These are phyloP conservation scores for Cosmia trapezina DNA, from an alignment of 2,888 invertebrate species.

Conservation along the genomic window DNA sequence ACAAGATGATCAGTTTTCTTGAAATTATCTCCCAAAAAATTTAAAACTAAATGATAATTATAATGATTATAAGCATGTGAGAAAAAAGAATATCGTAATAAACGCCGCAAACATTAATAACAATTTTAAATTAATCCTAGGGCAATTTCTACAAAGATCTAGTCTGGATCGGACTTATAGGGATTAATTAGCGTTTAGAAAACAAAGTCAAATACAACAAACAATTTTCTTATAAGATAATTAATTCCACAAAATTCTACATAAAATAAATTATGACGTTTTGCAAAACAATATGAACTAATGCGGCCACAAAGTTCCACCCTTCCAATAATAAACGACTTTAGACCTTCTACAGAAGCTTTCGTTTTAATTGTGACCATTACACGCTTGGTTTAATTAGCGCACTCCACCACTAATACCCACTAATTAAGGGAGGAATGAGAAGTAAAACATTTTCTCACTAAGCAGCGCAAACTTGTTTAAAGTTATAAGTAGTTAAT, in stretches of 20 bases:
- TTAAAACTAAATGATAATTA: background rate
- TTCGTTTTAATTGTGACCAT: constrained; percentile 72
- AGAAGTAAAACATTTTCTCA: constrained; percentile 61
- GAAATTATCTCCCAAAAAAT: background rate
- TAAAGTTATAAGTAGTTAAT: too few species aligned
- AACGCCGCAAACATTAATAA: background rate
- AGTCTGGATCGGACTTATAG: background rate
- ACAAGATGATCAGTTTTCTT: background rate
- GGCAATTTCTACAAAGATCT: constrained; percentile 20
- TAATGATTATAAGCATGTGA: background rate
- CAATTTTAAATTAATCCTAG: background rate
- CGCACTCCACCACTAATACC: constrained; percentile 66
- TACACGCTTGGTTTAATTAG: constrained; percentile 71
- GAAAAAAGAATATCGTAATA: background rate
- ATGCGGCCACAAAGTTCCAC: constrained; percentile 45
- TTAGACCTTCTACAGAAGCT: constrained; percentile 55
- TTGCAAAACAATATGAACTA: too few species aligned
- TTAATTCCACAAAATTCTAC: too few species aligned
- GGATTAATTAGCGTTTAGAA: too few species aligned
- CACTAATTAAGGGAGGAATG: constrained; percentile 67
- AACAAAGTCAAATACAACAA: too few species aligned
- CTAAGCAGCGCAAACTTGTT: constrained; percentile 56
- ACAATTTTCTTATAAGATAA: too few species aligned
- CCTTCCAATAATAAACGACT: constrained; percentile 65
- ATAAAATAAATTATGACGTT: too few species aligned